Evolutionary conservation across 2,113 vertebrate species (phyloP), one percentile per base, ranked within the genome.

Genomic region (Struthidea cinerea): DNA sequence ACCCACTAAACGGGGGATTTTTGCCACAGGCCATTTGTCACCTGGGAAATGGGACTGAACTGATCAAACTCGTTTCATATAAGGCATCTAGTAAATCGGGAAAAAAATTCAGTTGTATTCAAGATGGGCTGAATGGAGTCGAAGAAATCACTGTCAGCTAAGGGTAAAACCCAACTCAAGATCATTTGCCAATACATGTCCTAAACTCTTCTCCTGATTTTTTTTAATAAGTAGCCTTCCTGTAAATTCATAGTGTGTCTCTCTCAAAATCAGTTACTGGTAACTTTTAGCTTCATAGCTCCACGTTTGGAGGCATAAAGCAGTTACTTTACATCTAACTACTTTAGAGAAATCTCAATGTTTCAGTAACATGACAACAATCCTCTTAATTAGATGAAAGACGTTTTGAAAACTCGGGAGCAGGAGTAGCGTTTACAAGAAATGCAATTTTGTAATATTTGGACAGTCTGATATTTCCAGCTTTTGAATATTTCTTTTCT

Each of bases 1-100:
- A 88, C 88, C 88, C 92, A 92, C 88, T 79, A 78, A 90, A 92
- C 2, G 0, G 47, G 52, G 68, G 44, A 90, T 94, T 92, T 95
- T 96, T 96, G 68, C 80, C 26, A 79, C 63, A 87, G 71, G 52
- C 60, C 85, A 41, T 93, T 90, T 96, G 90, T 96, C 94, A 95
- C 96, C 94, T 95, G 92, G 94, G 94, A 93, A 93, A 94, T 96
- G 90, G 73, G 92, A 75, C 65, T 87, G 76, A 93, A 80, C 86
- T 78, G 79, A 86, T 94, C 56, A 93, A 89, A 94, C 83, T 90
- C 0, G 2, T 84, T 89, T 94, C 85, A 84, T 44, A 23, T 88
- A 87, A 90, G 76, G 60, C 64, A 78, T 16, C 92, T 88, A 82
- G 65, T 92, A 95, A 94, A 94, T 68, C 0, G 3, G 47, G 17